Base-by-base conservation (phyloP, 2,113 vertebrate genomes). In the Platysternon megacephalum region DNA sequence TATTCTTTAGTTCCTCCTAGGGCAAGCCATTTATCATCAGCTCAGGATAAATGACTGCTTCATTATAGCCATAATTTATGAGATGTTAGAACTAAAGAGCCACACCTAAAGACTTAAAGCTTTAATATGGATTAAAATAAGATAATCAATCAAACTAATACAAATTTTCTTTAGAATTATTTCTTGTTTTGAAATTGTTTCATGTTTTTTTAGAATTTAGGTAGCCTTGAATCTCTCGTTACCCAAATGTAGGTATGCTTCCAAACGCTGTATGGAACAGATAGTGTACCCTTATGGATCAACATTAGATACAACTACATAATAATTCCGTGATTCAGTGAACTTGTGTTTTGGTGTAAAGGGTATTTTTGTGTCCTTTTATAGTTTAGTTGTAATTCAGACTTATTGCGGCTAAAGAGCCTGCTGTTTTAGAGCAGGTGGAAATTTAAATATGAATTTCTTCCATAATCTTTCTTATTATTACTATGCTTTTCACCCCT, bases 1-100 rank as follows among this genome's bases (percentile, higher is more conserved):
- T 99, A 98, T 98, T 98, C 98, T 98, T 98, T 97, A 96, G 98
- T 98, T 99, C 98, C 98, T 99, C 98, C 98, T 98, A 98, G 98
- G 97, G 98, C 98, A 98, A 98, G 98, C 98, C 97, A 99, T 99
- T 99, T 98, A 98, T 99, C 98, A 98, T 98, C 98, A 98, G 98
- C 98, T 97, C 98, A 97, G 98, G 98, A 98, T 98, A 99, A 99
- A 99, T 99, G 98, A 98, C 98, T 98, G 98, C 98, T 99, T 99
- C 98, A 99, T 99, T 99, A 99, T 98, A 98, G 98, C 98, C 92
- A 96, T 98, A 99, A 99, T 99, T 99, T 99, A 99, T 99, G 98
- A 98, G 98, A 98, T 98, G 98, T 98, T 98, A 98, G 98, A 98
- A 98, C 98, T 98, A 98, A 98, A 98, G 98, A 98, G 98, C 98